Percentiles rank a stretch among this genome's conserved stretches.
These are phyloP conservation scores for Trichopria drosophilae DNA, from an alignment of 2,888 invertebrate genomes.

Conservation along the genomic window DNA sequence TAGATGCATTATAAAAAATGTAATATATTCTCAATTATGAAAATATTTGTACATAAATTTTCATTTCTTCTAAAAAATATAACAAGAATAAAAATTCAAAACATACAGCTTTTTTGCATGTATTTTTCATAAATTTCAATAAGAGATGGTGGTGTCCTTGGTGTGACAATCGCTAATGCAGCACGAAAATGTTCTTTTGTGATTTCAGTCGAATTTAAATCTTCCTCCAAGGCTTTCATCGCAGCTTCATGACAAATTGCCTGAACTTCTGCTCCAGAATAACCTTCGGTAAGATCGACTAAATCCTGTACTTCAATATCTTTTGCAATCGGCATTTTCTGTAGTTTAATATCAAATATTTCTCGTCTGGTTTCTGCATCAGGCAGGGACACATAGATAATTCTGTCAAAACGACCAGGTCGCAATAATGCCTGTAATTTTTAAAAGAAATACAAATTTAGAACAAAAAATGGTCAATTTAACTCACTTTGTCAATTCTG, in stretches of 20 bases:
- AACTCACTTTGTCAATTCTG: slow-evolving; percentile 77
- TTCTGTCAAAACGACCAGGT: slow-evolving; percentile 87
- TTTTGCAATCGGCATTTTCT: slow-evolving; percentile 69
- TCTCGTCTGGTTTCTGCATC: slow-evolving; percentile 76
- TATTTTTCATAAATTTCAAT: slow-evolving; percentile 76
- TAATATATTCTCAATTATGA: no score
- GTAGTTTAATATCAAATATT: slow-evolving; percentile 79
- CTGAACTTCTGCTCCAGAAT: slow-evolving; percentile 91
- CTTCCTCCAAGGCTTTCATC: slow-evolving; percentile 77
- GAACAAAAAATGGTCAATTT: slow-evolving; percentile 1
- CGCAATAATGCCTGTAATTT: slow-evolving; percentile 75
- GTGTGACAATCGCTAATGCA: slow-evolving; percentile 72
- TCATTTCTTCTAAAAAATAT: no score
- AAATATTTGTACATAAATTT: no score
- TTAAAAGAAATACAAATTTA: slow-evolving; percentile 7
- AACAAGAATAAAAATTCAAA: no score
- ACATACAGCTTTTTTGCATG: slow-evolving; percentile 56
- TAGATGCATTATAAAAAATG: no score
- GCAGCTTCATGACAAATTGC: slow-evolving; percentile 93
- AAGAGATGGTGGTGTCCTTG: slow-evolving; percentile 74
- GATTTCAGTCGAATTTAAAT: slow-evolving; percentile 68
- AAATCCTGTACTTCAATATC: slow-evolving; percentile 71
- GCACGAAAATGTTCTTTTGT: slow-evolving; percentile 71
- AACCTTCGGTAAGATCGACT: slow-evolving; percentile 73
- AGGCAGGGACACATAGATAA: slow-evolving; percentile 92